These are phyloP conservation scores for Lates calcarifer DNA, from an alignment of 2,113 vertebrate species.

Conservation along the genomic window DNA sequence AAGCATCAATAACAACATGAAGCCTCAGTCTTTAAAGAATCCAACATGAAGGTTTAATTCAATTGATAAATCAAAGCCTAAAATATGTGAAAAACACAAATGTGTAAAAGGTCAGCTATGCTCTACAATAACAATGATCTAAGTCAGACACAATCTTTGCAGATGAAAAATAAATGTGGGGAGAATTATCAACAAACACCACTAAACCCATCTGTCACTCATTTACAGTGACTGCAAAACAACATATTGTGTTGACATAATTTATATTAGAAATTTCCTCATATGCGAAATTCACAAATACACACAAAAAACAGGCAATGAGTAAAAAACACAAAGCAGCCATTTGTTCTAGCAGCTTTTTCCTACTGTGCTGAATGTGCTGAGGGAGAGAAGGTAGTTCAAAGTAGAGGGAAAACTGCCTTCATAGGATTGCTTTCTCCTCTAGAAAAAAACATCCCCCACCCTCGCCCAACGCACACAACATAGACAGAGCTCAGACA, in stretches of 20 bases:
- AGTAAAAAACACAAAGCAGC: constrained; percentile 1
- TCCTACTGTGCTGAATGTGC: constrained; percentile 27
- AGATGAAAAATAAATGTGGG: background rate
- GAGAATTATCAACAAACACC: constrained; percentile 5
- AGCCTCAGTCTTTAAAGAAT: background rate
- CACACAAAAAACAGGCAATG: background rate
- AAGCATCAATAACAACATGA: background rate
- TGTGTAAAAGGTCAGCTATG: background rate
- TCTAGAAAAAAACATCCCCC: constrained; percentile 49
- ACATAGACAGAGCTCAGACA: constrained; percentile 42
- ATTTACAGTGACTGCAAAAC: constrained; percentile 9
- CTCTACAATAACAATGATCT: background rate
- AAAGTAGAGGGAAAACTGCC: constrained; percentile 58
- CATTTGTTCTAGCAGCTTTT: background rate
- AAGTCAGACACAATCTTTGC: background rate
- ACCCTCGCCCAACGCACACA: constrained; percentile 40
- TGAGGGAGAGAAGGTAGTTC: constrained; percentile 39
- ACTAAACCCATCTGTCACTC: constrained; percentile 11
- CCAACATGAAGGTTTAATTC: background rate
- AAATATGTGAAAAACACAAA: background rate
- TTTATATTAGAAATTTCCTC: constrained; percentile 1
- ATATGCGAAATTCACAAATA: background rate
- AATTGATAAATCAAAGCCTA: background rate
- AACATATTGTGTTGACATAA: constrained; percentile 5
- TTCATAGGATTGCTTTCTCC: constrained; percentile 45